Conservation (phyloP, 2,113 vertebrate species). For the Mormyrus iriodes region DNA sequence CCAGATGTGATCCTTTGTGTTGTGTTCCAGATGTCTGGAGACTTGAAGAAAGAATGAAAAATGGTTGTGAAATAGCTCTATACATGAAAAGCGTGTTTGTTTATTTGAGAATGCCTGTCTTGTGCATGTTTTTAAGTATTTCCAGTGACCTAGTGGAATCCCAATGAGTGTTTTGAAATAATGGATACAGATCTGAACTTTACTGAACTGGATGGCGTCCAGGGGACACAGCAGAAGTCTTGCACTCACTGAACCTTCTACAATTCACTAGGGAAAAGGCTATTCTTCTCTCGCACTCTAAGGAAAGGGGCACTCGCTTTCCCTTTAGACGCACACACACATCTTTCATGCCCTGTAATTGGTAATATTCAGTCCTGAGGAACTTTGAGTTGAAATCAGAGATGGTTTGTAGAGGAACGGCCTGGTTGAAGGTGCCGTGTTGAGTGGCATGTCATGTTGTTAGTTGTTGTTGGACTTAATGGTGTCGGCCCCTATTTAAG, state of each 20-base stretch:
- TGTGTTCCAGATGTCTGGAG: background rate
- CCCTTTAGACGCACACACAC: background rate
- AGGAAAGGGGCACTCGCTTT: background rate
- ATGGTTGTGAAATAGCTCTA: background rate
- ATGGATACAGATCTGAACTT: background rate
- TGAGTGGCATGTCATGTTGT: background rate
- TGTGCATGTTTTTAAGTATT: background rate
- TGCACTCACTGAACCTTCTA: background rate
- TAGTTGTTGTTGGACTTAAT: background rate
- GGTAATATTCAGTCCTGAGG: background rate
- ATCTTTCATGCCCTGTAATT: background rate
- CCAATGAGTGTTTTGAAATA: background rate
- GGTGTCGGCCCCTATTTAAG: background rate
- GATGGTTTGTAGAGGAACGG: background rate
- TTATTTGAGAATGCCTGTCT: background rate
- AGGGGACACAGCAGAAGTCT: background rate
- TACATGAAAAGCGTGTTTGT: background rate
- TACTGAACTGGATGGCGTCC: background rate
- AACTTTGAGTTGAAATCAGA: background rate
- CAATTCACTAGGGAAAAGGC: background rate
- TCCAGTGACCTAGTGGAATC: background rate
- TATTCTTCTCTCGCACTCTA: background rate
- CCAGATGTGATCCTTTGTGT: background rate
- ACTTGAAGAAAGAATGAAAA: background rate
- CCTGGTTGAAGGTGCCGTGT: background rate